Percentiles rank a stretch among this genome's conserved stretches.
These are phyloP conservation scores for Anas platyrhynchos DNA, from an alignment of 2,113 vertebrate species.

Conservation along the genomic window DNA sequence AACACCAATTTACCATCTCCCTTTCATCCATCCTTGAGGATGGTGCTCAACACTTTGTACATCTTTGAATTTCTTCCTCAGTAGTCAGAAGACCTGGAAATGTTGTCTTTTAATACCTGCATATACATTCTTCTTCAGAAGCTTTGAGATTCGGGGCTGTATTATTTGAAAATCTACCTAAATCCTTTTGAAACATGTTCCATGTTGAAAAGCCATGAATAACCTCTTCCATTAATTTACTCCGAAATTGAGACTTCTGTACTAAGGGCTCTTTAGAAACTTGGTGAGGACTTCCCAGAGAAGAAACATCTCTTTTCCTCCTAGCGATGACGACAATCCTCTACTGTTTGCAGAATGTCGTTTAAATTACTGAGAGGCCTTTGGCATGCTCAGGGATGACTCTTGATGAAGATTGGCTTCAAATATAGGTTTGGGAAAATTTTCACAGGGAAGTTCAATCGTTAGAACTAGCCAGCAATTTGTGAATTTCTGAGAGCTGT, in stretches of 20 bases:
- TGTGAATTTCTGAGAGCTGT: slow-evolving; percentile 36
- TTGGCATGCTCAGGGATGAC: neutral
- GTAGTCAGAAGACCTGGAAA: neutral
- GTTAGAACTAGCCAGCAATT: neutral
- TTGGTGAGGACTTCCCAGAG: neutral
- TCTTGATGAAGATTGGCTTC: neutral
- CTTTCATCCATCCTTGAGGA: neutral
- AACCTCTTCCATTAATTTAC: neutral
- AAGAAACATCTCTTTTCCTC: neutral
- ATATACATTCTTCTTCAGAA: neutral
- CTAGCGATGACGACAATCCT: neutral
- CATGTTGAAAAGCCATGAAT: fast-evolving
- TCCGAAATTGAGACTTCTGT: neutral
- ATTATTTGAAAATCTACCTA: neutral
- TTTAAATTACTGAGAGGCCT: neutral
- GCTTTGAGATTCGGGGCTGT: neutral
- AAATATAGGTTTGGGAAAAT: neutral
- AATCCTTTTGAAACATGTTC: neutral
- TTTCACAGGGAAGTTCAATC: neutral
- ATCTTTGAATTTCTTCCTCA: neutral
- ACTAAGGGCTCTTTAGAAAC: neutral
- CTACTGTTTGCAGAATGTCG: neutral
- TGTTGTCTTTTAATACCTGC: neutral
- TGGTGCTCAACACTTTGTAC: no score
- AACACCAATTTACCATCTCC: neutral